phyloP scores from a whole-genome alignment of 2,888 invertebrate species.

The Acanthosepion esculentum region DNA sequence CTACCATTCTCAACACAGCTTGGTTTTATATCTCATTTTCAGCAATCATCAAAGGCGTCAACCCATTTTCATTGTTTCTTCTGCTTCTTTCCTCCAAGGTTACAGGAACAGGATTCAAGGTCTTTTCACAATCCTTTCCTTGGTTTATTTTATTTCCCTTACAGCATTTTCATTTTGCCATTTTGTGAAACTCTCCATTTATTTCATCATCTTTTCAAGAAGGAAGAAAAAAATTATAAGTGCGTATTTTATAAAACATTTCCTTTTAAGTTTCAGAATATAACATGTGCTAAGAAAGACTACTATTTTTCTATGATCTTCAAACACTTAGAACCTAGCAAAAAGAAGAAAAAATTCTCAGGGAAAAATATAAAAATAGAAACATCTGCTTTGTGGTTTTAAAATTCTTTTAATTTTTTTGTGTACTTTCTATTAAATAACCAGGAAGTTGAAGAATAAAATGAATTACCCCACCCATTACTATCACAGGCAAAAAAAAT shows the following conservation, averaged over 20 bases:
- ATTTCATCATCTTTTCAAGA: not conserved
- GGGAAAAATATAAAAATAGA: not conserved
- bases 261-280: not conserved
- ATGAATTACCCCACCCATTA: not conserved
- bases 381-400: not conserved
- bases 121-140: not conserved
- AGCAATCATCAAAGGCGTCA: not conserved
- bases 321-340: not conserved
- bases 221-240: not conserved
- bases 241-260: not conserved
- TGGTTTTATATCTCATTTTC: not conserved
- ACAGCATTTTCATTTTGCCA: not conserved
- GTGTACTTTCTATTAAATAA: not conserved
- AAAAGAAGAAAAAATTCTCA: not conserved
- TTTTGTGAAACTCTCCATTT: not conserved
- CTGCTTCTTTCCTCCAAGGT: not conserved
- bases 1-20: not conserved
- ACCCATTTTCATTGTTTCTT: not conserved
- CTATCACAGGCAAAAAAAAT: not conserved
- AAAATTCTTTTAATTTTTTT: not conserved
- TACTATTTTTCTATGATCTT: not conserved
- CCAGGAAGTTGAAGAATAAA: not conserved
- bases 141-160: not conserved
- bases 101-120: not conserved
- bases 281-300: too few species aligned